These are phyloP conservation scores for Trichogramma dendrolimi DNA, from an alignment of 2,888 invertebrate genomes.

Conservation along the genomic window DNA sequence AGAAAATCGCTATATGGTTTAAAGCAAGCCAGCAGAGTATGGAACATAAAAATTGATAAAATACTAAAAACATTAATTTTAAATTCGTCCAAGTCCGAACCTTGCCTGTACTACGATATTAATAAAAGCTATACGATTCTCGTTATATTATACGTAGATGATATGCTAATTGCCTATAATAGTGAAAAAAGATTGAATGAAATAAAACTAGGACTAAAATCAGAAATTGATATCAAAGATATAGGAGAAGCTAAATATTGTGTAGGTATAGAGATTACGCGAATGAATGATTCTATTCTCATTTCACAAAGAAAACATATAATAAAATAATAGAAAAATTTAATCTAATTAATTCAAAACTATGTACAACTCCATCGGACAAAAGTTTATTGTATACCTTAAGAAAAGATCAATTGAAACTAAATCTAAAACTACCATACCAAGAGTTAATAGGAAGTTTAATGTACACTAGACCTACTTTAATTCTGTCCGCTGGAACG, in stretches of 20 bases:
- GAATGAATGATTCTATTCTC: conserved; percentile 4
- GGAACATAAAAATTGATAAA: conserved; percentile 1
- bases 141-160: too few relatives aligned
- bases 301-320: background rate
- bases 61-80: background rate
- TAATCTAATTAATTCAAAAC: conserved; percentile 11
- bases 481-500: too few relatives aligned
- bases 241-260: conserved; percentile 11
- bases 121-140: too few relatives aligned
- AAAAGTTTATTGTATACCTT: conserved; percentile 2
- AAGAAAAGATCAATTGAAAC: background rate
- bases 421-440: conserved; percentile 1
- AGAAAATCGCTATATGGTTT: conserved; percentile 2
- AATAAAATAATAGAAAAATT: conserved; percentile 12
- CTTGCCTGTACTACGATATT: background rate
- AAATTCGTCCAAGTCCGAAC: background rate
- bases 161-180: background rate
- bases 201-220: conserved; percentile 7
- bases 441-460: conserved; percentile 5
- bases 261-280: conserved; percentile 10
- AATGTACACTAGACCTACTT: too few relatives aligned
- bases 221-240: conserved; percentile 12
- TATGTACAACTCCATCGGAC: conserved; percentile 1
- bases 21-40: conserved; percentile 1
- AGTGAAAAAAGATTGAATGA: conserved; percentile 5